Conservation (phyloP, 2,888 invertebrate species). For the Anodontia alba region DNA sequence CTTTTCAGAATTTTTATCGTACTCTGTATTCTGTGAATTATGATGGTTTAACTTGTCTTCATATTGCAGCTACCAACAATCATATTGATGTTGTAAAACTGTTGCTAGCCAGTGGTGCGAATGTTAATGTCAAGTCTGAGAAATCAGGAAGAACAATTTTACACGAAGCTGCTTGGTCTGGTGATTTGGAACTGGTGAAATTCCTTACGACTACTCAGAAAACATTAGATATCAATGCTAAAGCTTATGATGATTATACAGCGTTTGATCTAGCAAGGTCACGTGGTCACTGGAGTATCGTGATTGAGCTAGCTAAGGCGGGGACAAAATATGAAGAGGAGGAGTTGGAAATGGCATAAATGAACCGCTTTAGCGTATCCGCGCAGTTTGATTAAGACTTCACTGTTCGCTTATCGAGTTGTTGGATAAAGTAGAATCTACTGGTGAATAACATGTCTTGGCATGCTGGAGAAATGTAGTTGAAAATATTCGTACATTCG, state of each 20-base stretch:
- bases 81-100: slow-evolving; percentile 19
- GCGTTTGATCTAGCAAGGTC: slow-evolving; percentile 55
- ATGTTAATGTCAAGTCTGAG: slow-evolving; percentile 22
- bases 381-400: too few relatives aligned
- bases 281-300: slow-evolving; percentile 40
- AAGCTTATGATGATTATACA: slow-evolving; percentile 49
- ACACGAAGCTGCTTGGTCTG: not conserved
- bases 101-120: slow-evolving; percentile 26
- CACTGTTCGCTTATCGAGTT: too few relatives aligned
- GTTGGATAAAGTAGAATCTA: too few relatives aligned
- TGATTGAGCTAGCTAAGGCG: slow-evolving; percentile 29
- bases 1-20: not conserved
- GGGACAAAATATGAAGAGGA: not conserved
- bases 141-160: slow-evolving; percentile 22
- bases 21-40: slow-evolving; percentile 35
- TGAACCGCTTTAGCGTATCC: too few relatives aligned
- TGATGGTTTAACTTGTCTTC: slow-evolving; percentile 44
- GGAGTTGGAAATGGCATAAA: too few relatives aligned
- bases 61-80: slow-evolving; percentile 40
- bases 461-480: too few relatives aligned
- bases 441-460: too few relatives aligned
- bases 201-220: not conserved
- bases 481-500: too few relatives aligned
- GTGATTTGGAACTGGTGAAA: not conserved
- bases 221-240: slow-evolving; percentile 49